Evolutionary conservation across 1,140 invertebrate species (phyloP).

Genomic region (Streblospio benedicti): DNA sequence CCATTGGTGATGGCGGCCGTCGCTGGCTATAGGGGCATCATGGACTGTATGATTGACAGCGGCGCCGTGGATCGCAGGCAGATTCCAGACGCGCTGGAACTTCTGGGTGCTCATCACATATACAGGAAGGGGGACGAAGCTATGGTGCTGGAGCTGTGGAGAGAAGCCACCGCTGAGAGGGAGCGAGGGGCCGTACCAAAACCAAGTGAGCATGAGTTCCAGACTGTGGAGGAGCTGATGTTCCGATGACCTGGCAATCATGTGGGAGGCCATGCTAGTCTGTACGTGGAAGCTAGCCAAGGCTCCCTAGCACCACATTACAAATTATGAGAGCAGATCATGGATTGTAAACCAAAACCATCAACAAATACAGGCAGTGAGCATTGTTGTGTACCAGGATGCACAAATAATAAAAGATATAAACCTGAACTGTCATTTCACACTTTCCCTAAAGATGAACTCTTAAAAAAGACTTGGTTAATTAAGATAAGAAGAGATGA

Average conservation of each 20-base stretch:
- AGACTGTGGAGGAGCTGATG: constrained; percentile 66
- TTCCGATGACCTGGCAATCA: constrained; percentile 90
- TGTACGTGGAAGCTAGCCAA: too few species aligned
- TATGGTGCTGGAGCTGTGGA: constrained; percentile 78
- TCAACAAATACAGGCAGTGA: too few species aligned
- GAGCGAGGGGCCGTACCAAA: too few species aligned
- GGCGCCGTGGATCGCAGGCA: constrained; percentile 65
- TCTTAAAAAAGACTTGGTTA: too few species aligned
- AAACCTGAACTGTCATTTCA: too few species aligned
- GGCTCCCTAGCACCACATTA: too few species aligned
- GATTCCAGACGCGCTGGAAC: constrained; percentile 79
- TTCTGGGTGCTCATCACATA: constrained; percentile 89
- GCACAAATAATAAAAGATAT: too few species aligned
- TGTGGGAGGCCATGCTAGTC: constrained; percentile 92
- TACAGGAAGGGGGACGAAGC: constrained; percentile 91
- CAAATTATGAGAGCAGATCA: too few species aligned
- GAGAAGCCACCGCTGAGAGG: constrained; percentile 75
- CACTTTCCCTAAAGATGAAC: too few species aligned
- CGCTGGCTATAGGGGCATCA: constrained; percentile 81
- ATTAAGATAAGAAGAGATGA: too few species aligned
- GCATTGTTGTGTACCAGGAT: too few species aligned
- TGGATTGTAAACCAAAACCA: too few species aligned
- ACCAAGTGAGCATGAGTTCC: constrained; percentile 60
- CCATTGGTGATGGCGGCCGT: constrained; percentile 84
- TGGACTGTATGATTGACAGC: constrained; percentile 74